Percentiles rank a stretch among this genome's conserved stretches.
These are phyloP conservation scores for Trissolcus brochymenae DNA, from an alignment of 2,888 invertebrate genomes.

Conservation along the genomic window DNA sequence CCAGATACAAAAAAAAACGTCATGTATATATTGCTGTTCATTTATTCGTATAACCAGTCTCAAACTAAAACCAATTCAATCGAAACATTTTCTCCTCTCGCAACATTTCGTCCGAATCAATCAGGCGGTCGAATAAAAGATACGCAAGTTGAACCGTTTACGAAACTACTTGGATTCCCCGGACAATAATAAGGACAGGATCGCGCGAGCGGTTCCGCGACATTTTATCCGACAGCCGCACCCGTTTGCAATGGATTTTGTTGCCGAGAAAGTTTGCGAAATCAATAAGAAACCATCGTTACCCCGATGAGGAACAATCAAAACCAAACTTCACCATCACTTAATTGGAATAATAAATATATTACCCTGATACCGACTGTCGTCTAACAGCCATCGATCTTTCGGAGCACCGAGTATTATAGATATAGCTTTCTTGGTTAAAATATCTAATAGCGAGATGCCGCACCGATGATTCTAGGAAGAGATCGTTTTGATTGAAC, in stretches of 20 bases:
- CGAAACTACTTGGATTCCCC: conserved; percentile 39
- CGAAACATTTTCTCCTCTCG: conserved; percentile 2
- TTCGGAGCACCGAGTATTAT: neutral
- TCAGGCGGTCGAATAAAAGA: conserved; percentile 45
- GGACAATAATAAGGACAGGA: conserved; percentile 30
- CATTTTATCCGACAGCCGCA: conserved; percentile 9
- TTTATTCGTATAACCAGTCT: neutral
- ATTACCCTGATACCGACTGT: conserved; percentile 42
- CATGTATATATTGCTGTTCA: neutral
- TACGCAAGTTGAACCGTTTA: conserved; percentile 49
- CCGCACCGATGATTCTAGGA: conserved; percentile 23
- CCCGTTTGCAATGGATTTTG: conserved; percentile 23
- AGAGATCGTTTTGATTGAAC: conserved; percentile 26
- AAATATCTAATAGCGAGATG: conserved; percentile 32
- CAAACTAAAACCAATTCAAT: no score
- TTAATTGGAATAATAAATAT: conserved; percentile 57
- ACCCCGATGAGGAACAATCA: conserved; percentile 41
- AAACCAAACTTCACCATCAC: conserved; percentile 42
- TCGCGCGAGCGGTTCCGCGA: conserved; percentile 15
- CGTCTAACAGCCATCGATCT: conserved; percentile 33
- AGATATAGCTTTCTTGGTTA: conserved; percentile 6
- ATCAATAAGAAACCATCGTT: conserved; percentile 42
- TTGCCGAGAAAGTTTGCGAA: conserved; percentile 37
- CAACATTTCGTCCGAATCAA: conserved; percentile 32
- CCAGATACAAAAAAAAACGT: neutral